Base-by-base conservation (phyloP, 1,140 invertebrate genomes). In the Temnothorax nylanderi region DNA sequence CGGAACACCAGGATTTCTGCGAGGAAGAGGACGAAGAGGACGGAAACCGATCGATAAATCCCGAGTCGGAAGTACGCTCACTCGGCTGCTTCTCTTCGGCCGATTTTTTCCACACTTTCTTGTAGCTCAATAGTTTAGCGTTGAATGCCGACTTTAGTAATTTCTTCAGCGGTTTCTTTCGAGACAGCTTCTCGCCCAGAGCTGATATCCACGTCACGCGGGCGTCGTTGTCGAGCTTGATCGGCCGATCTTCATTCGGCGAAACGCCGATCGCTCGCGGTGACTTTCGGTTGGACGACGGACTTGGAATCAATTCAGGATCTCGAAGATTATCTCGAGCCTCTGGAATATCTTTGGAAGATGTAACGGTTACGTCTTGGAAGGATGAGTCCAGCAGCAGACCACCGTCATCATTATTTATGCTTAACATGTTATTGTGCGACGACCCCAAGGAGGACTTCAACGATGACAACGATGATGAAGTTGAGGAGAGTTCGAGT, bases 151-250 rank as follows among this genome's bases (percentile, higher is more conserved):
- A 86, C 6, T 69, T 49, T 6, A 93, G 21, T 0, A 94, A 47
- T 41, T 90, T 93, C 74, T 90, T 93, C 67, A 94, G 67, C 0
- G 93, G 93, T 18, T 58, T 90, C 18, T 92, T 94, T 0, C 89
- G 84, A 0, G 93, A 92, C 3, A 94, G n/a, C 21, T 89, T 94
- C 60, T 91, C 89, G 2, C 81, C 80, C 0, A 76, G 82, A 8
- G 91, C 49, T 1, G 93, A 92, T 8, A 93, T 90, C 93, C 93
- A 94, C 7, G 93, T 84, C 41, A 93, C 65, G 1, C 78, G 51
- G 0, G 88, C 92, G 11, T 93, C 92, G 8, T 93, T 16, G 16
- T 93, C 89, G 0, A 94, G 80, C 34, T 92, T 85, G 58, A 94
- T 89, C 0, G 92, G 93, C n/a, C 87, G 91, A 34, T 47, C n/a